phyloP scores from a whole-genome alignment of 1,140 invertebrate species.

The Orchesella cincta region DNA sequence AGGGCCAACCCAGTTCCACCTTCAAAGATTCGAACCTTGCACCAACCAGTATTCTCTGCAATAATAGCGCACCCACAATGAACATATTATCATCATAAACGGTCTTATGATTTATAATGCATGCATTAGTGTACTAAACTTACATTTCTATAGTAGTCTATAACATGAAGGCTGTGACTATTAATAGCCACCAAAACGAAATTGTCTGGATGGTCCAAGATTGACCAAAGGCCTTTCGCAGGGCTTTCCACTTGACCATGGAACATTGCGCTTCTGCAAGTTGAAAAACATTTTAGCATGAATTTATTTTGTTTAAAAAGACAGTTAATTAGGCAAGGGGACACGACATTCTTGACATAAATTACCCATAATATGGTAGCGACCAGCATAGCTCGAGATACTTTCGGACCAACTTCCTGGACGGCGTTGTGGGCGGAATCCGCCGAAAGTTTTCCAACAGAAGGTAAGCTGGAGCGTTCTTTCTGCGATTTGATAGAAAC shows the following conservation, averaged over 20 bases:
- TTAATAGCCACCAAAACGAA: slow-evolving; percentile 86
- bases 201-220: slow-evolving; percentile 81
- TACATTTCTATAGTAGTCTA: slow-evolving; percentile 81
- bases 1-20: slow-evolving; percentile 79
- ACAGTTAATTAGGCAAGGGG: not conserved
- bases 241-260: slow-evolving; percentile 88
- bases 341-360: slow-evolving; percentile 8
- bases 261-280: slow-evolving; percentile 76
- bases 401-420: slow-evolving; percentile 75
- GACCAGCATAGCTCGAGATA: slow-evolving; percentile 88
- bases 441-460: slow-evolving; percentile 83
- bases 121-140: slow-evolving; percentile 57
- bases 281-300: too few relatives aligned
- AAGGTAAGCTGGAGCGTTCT: slow-evolving; percentile 79
- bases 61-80: too few relatives aligned
- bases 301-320: slow-evolving; percentile 7
- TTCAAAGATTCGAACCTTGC: slow-evolving; percentile 69
- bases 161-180: slow-evolving; percentile 79
- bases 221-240: slow-evolving; percentile 75
- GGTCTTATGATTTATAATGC: too few relatives aligned
- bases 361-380: slow-evolving; percentile 84
- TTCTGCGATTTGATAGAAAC: slow-evolving; percentile 70
- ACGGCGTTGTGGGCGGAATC: slow-evolving; percentile 66
- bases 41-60: slow-evolving; percentile 77
- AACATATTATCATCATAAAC: too few relatives aligned